Percentiles rank a stretch among this genome's conserved stretches.
Conservation (phyloP, 2,113 vertebrate genomes). For the Carassius gibelio region DNA sequence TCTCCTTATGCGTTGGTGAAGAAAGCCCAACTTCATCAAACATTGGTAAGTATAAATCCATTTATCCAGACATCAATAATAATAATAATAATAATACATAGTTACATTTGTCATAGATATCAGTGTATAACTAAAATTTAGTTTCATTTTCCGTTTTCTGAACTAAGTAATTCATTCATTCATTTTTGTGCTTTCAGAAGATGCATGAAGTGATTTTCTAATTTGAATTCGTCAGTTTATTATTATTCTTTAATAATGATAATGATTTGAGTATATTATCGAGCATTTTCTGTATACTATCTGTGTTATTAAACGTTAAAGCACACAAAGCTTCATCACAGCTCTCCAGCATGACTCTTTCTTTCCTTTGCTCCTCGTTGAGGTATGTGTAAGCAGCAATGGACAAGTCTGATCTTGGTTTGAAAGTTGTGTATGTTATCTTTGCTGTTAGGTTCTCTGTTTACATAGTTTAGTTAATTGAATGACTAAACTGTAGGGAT, state of each 20-base stretch:
- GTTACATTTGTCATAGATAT: not conserved
- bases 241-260: not conserved
- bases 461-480: not conserved
- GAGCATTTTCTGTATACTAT: not conserved
- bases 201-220: not conserved
- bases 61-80: not conserved
- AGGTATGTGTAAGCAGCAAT: slow-evolving; percentile 40
- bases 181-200: not conserved
- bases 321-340: not conserved
- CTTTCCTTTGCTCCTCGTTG: not conserved
- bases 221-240: not conserved
- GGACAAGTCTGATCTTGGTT: slow-evolving; percentile 50
- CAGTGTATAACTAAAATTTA: not conserved
- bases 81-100: not conserved
- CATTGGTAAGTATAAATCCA: slow-evolving; percentile 24
- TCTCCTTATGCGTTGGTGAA: slow-evolving; percentile 3
- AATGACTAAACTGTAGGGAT: not conserved
- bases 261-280: not conserved
- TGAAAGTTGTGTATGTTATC: not conserved
- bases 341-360: not conserved
- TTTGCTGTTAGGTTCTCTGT: not conserved
- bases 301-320: not conserved
- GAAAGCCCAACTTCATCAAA: slow-evolving; percentile 5
- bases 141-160: not conserved
- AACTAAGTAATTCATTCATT: not conserved